Evolutionary conservation across 2,888 invertebrate species (phyloP), one percentile per base, ranked within the genome.

Genomic region (Drosophila quinaria): DNA sequence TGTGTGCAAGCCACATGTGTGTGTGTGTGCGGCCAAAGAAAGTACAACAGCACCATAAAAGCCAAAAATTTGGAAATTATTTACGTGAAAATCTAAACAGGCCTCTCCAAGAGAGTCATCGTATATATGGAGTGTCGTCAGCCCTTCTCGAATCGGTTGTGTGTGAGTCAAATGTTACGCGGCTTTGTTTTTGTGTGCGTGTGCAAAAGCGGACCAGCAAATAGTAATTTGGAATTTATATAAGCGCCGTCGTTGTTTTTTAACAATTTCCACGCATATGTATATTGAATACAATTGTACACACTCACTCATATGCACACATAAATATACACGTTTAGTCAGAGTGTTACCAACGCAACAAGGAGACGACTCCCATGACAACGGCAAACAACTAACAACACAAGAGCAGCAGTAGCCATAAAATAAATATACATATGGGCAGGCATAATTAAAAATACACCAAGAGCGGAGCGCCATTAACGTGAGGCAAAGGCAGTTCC

Each of bases 321-420:
- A 46, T 31, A 56, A 44, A 52, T 31, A 56, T 47, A 52, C n/a
- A 33, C 51, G 61, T 33, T 56, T 31, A 17, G 44, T 62, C 61
- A 51, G 41, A 47, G 69, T 72, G 69, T 55, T 70, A 60, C 69
- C 73, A 76, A 42, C 69, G 61, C 58, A 67, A 68, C 62, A 55
- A 67, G 68, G 63, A 68, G 73, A 76, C 64, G 73, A 76, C 64
- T 81, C 70, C 81, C 86, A 85, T 87, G 85, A 81, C 86, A 86
- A 85, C 87, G 70, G 44, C 68, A 64, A 41, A 56, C 64, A 33
- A 69, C 44, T 64, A 73, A 56, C 61, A 67, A 67, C 54, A 76
- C 61, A 67, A 67, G 51, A 76, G 35, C 42, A 64, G 39, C 69
- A 56, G n/a, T 29, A 64, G 41, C 70, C 61, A 55, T 65, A 68